Evolutionary conservation across 2,888 invertebrate genomes (phyloP), one percentile per base, ranked within the genome.

Genomic region (Drosophila mimica): DNA sequence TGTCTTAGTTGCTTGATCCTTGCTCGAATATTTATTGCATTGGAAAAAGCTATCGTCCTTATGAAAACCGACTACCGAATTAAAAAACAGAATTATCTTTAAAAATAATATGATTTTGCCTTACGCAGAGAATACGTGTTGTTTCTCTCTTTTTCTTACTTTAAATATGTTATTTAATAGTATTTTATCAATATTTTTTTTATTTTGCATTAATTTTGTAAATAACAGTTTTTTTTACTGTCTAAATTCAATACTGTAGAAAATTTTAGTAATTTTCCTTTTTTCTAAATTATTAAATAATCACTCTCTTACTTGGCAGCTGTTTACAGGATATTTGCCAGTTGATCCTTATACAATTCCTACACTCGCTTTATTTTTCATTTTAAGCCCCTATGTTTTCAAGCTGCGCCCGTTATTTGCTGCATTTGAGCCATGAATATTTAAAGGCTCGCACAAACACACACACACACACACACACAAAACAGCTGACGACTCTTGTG

Each of bases 391-490:
- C 53, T 11, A 51, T 65, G 63, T 63, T 69, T 43, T 57, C 6
- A 43, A 31, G 58, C 28, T 33, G 7, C 54, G 51, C 25, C 52
- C 51, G 58, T 53, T 28, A 62, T 67, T 75, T 33, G 62, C 71
- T 79, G 76, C 80, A 76, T 62, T 73, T 40, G 59, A 76, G 82
- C 84, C 91, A 92, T 92, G 92, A 92, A 92, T 92, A 89, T 91
- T 92, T 91, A 92, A 92, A 90, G 81, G 80, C 70, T 76, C 81
- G 74, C 79, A 73, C 67, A 76, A 58, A 52, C 20, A 25, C 7
- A 36, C 25, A 38, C 36, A 38, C 17, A 53, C 25, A 53, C 34
- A 53, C n/a, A n/a, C 15, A n/a, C 30, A 9, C 30, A 51, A 34
- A 34, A 15, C 17, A 36, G 54, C 36, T 62, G 46, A 25, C 28